phyloP scores from a whole-genome alignment of 2,797 vertebrate genomes.

The Catostomus latipinnis region DNA sequence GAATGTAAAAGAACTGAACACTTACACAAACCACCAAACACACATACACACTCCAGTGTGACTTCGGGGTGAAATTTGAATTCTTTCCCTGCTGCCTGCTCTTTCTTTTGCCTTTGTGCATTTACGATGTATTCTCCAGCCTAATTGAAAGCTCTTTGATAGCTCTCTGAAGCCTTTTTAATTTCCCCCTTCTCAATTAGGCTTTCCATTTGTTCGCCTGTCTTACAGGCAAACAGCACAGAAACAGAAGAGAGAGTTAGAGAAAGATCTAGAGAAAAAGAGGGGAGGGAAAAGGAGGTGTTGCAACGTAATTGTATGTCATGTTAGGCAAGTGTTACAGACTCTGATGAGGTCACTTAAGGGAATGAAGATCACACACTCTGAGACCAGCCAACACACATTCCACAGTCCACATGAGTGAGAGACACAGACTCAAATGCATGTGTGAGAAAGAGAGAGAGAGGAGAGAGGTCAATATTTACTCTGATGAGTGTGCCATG shows the following conservation, averaged over 20 bases:
- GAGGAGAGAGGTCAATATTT: too few relatives aligned
- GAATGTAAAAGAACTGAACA: neutral
- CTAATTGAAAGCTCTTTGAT: constrained; percentile 77
- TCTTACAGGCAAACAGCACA: constrained; percentile 45
- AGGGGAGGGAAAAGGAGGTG: constrained; percentile 26
- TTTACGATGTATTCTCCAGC: constrained; percentile 52
- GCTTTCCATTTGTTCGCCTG: constrained; percentile 53
- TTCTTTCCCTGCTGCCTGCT: constrained; percentile 7
- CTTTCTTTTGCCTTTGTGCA: neutral
- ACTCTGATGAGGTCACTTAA: constrained; percentile 34
- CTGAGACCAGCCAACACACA: too few relatives aligned
- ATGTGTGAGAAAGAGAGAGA: too few relatives aligned
- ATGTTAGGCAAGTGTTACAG: constrained; percentile 46
- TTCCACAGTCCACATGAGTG: too few relatives aligned
- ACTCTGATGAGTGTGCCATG: too few relatives aligned
- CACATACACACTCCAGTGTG: neutral
- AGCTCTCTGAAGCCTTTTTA: constrained; percentile 72
- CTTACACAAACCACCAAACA: neutral
- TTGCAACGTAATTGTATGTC: constrained; percentile 48
- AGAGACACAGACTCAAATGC: too few relatives aligned
- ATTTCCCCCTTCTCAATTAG: constrained; percentile 69
- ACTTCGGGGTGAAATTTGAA: neutral
- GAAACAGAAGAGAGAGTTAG: constrained; percentile 19
- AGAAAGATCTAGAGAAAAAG: neutral
- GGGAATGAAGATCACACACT: neutral